Base-by-base conservation (phyloP, 2,113 vertebrate species). In the Suncus etruscus region DNA sequence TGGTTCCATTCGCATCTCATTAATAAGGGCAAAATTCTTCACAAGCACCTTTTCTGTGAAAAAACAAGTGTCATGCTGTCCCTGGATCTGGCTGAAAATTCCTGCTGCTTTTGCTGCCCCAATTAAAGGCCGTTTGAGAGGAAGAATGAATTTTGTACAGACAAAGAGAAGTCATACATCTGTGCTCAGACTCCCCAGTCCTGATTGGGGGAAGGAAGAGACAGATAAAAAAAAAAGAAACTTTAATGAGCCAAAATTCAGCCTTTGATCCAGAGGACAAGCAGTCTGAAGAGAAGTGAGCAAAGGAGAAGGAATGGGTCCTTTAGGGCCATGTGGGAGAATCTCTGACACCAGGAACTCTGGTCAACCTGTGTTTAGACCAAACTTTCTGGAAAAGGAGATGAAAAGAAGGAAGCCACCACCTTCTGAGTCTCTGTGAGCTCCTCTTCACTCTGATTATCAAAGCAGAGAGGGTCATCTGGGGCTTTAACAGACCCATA, bases 11-110 rank as follows among this genome's bases (percentile, higher is more conserved):
- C 3, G 0, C 29, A 18, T 51, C 24, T 20, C 22, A 77, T 87
- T 63, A 88, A 72, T 90, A 50, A 81, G 69, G 25, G 3, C 8
- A 45, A 95, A 85, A 83, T 27, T 82, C 87, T 25, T 90, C 45
- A 32, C n/a, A 32, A 58, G 47, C 27, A 65, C 48, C 48, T 88
- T 69, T 87, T 54, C 79, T 31, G 22, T 4, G 39, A 66, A 83
- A 79, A 90, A 81, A 73, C 68, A 51, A 82, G 12, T 61, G 22
- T 72, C 89, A 66, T 22, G 25, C 54, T 73, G 32, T 79, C 83
- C 61, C 47, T 11, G 0, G 0, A 82, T 20, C 86, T 68, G 15
- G 45, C 76, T 50, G n/a, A 66, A 77, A 90, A 83, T 66, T 66
- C 80, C 48, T 58, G 11, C 45, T 1, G 3, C 39, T 78, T 47